Evolutionary conservation across 2,797 vertebrate genomes (phyloP).

Genomic region (Triplophysa yarkandensis): DNA sequence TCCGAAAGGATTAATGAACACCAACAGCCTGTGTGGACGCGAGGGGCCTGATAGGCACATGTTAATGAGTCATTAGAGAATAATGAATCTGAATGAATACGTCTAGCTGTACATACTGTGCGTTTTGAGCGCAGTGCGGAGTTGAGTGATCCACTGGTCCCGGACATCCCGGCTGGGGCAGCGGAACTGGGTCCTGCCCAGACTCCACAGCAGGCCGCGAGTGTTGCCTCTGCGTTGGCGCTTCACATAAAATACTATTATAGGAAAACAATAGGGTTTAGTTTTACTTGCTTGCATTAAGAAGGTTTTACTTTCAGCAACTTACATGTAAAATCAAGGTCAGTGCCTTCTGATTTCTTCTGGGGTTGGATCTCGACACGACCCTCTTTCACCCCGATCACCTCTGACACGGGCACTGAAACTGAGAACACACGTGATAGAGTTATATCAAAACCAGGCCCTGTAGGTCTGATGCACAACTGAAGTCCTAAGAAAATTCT

Average conservation of each 20-base stretch:
- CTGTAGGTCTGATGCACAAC: too few species aligned
- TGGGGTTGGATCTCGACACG: slow-evolving; percentile 68
- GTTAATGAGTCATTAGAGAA: slow-evolving; percentile 33
- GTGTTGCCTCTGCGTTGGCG: slow-evolving; percentile 69
- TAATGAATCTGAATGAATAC: not conserved
- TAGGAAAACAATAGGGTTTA: slow-evolving; percentile 21
- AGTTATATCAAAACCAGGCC: not conserved
- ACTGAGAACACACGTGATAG: slow-evolving; percentile 57
- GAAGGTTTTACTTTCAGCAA: slow-evolving; percentile 12
- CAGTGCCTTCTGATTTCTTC: slow-evolving; percentile 72
- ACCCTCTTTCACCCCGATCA: slow-evolving; percentile 75
- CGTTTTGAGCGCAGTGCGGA: slow-evolving; percentile 71
- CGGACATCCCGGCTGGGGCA: slow-evolving; percentile 73
- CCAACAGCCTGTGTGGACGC: slow-evolving; percentile 78
- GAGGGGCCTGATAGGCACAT: slow-evolving; percentile 67
- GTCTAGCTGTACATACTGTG: slow-evolving; percentile 68
- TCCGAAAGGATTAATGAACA: slow-evolving; percentile 85
- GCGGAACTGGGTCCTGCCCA: slow-evolving; percentile 77
- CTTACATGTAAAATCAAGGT: slow-evolving; percentile 80
- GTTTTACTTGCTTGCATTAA: not conserved
- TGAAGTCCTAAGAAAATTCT: too few species aligned
- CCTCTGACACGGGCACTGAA: slow-evolving; percentile 74
- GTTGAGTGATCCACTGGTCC: slow-evolving; percentile 77
- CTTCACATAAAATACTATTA: slow-evolving; percentile 80
- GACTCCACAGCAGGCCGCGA: slow-evolving; percentile 72